Evolutionary conservation across 2,113 vertebrate genomes (phyloP).

Genomic region (Prinia subflava): DNA sequence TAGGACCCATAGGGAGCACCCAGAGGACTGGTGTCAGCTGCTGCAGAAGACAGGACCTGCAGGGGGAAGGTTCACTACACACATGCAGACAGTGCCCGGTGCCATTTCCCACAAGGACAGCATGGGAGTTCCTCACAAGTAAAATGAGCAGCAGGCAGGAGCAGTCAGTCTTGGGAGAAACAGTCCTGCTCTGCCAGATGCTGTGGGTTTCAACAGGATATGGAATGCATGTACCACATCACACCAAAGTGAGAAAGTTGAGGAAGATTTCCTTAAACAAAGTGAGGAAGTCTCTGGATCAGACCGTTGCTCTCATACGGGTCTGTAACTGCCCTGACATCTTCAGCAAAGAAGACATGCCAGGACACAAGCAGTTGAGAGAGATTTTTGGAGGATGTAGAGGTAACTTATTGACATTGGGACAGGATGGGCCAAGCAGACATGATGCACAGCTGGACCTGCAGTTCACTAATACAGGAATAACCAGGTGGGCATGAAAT

Average conservation of each 20-base stretch:
- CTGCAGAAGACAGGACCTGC: background rate
- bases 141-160: background rate
- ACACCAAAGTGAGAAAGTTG: background rate
- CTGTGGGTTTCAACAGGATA: background rate
- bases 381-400: background rate
- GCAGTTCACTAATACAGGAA: background rate
- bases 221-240: rapidly evolving
- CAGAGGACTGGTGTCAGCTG: background rate
- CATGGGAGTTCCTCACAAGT: background rate
- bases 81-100: rapidly evolving
- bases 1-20: background rate
- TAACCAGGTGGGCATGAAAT: rapidly evolving
- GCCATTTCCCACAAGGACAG: background rate
- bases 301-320: background rate
- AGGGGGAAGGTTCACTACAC: background rate
- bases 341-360: background rate
- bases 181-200: rapidly evolving
- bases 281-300: background rate
- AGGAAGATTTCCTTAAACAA: background rate
- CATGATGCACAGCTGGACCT: background rate
- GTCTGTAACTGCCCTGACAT: background rate
- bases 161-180: background rate
- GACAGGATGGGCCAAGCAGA: background rate
- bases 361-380: background rate
- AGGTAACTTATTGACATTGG: background rate